Conservation (phyloP, 1,140 invertebrate species). For the Lordiphosa clarofinis region DNA sequence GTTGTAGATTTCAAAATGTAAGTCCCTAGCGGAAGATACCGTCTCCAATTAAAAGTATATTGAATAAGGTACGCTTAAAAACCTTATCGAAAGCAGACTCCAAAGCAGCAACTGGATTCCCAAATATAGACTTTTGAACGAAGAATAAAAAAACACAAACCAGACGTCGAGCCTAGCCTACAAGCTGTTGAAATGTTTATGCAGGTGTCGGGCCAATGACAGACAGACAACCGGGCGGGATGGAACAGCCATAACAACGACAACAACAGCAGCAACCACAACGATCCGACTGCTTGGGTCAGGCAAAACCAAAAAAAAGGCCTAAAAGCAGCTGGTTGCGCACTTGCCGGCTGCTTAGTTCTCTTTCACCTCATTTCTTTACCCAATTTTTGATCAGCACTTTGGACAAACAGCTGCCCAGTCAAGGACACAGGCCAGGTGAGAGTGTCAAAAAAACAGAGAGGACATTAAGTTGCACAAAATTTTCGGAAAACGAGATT, state of each 20-base stretch:
- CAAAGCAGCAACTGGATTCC: too few relatives aligned
- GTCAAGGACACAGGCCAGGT: constrained; percentile 55
- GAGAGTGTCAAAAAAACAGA: neutral
- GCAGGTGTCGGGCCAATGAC: constrained; percentile 62
- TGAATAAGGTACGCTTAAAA: too few relatives aligned
- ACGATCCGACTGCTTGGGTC: constrained; percentile 12
- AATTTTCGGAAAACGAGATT: too few relatives aligned
- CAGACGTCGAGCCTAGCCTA: constrained; percentile 31
- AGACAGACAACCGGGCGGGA: constrained; percentile 19
- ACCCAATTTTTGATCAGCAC: constrained; percentile 25
- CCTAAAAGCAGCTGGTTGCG: constrained; percentile 47
- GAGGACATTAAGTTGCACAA: too few relatives aligned
- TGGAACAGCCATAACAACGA: constrained; percentile 21
- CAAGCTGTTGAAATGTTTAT: constrained; percentile 72
- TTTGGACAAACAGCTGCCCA: constrained; percentile 49
- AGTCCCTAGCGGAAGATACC: too few relatives aligned
- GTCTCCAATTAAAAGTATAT: too few relatives aligned
- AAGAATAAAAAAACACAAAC: too few relatives aligned
- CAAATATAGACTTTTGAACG: too few relatives aligned
- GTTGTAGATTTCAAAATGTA: too few relatives aligned
- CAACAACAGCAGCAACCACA: constrained; percentile 24
- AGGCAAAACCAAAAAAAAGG: constrained; percentile 23
- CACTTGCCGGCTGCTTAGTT: constrained; percentile 13
- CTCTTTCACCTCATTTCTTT: constrained; percentile 8
- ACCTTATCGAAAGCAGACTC: too few relatives aligned